These are phyloP conservation scores for Drosophila meridionalis DNA, from an alignment of 2,888 invertebrate genomes.

Conservation along the genomic window DNA sequence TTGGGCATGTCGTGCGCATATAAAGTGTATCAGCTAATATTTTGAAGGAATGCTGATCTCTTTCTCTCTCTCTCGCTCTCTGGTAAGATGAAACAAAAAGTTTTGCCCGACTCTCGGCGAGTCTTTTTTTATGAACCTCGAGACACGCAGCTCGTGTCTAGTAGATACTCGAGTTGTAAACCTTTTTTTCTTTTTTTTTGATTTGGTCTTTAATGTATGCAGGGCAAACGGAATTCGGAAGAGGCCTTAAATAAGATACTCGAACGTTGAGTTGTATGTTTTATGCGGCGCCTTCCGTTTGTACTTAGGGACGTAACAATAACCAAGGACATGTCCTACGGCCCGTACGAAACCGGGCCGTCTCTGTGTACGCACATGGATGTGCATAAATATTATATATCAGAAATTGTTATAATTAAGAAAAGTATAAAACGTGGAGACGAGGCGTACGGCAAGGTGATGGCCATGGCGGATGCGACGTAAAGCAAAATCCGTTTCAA, in stretches of 20 bases:
- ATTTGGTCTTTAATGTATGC: conserved; percentile 9
- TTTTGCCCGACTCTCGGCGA: not conserved
- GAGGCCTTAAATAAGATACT: conserved; percentile 13
- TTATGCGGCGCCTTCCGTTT: conserved; percentile 12
- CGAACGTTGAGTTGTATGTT: conserved; percentile 1
- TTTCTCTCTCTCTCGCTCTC: not conserved
- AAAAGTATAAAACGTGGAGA: not conserved
- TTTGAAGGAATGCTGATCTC: conserved; percentile 2
- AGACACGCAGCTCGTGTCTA: not conserved
- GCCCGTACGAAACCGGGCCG: not conserved
- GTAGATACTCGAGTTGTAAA: not conserved
- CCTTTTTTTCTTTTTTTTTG: not conserved
- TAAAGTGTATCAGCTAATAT: conserved; percentile 7
- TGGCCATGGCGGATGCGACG: not conserved
- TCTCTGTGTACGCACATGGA: not conserved
- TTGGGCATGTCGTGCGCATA: conserved; percentile 2
- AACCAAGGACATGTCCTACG: conserved; percentile 3
- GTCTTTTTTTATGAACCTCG: conserved; percentile 1
- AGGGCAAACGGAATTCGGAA: conserved; percentile 7
- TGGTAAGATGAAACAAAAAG: conserved; percentile 4
- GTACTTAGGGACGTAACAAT: conserved; percentile 11
- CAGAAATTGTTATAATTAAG: conserved; percentile 25
- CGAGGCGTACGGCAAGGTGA: not conserved
- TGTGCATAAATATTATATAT: conserved; percentile 13
- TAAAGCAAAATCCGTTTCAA: conserved; percentile 61